Evolutionary conservation across 2,888 invertebrate genomes (phyloP).

Genomic region (Tipula lateralis): DNA sequence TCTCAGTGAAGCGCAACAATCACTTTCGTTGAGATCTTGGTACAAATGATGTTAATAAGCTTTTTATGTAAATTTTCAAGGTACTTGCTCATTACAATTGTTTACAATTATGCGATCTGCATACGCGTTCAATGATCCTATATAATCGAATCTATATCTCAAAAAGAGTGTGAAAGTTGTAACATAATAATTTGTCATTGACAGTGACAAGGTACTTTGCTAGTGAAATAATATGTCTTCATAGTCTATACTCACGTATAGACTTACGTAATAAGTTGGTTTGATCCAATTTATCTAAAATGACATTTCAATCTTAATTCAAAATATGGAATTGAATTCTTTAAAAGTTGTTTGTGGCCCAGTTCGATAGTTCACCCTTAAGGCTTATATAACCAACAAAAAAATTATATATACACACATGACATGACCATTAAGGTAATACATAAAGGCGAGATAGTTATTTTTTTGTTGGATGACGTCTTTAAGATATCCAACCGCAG

Average conservation of each 20-base stretch:
- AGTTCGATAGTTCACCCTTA: neutral
- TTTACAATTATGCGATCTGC: neutral
- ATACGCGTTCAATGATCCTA: neutral
- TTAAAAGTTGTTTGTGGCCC: neutral
- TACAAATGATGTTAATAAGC: neutral
- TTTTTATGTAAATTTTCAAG: neutral
- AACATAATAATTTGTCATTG: neutral
- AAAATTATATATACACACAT: neutral
- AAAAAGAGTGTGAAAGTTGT: neutral
- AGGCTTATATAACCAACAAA: neutral
- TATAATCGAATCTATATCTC: neutral
- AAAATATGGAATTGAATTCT: neutral
- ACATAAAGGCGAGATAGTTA: neutral
- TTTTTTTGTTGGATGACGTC: neutral
- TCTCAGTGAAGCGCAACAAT: too few relatives aligned
- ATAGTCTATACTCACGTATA: neutral
- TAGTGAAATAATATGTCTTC: neutral
- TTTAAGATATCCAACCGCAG: neutral
- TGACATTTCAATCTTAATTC: neutral
- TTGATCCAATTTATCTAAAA: neutral
- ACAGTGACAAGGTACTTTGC: neutral
- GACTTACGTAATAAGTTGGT: neutral
- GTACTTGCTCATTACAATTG: neutral
- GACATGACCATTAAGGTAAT: neutral
- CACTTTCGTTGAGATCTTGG: neutral